Conservation (phyloP, 2,797 vertebrate species). For the Rhynchotus rufescens region DNA sequence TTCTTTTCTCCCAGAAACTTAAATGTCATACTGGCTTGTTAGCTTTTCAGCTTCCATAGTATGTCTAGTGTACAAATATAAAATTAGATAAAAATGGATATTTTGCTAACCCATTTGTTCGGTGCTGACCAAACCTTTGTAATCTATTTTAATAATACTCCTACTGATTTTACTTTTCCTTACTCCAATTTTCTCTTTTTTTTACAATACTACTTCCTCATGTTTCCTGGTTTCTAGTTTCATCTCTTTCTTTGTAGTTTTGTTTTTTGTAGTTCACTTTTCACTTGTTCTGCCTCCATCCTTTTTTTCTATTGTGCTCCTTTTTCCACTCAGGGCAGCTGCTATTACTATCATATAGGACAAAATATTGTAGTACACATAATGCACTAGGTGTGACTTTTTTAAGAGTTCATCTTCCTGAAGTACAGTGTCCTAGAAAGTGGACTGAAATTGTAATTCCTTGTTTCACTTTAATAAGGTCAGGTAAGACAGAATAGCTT, state of each 20-base stretch:
- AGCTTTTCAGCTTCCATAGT: not conserved
- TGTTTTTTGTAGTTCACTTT: not conserved
- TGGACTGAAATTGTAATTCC: not conserved
- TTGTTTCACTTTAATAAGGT: not conserved
- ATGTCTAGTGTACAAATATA: not conserved
- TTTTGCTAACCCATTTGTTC: not conserved
- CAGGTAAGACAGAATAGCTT: not conserved
- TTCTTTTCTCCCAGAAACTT: not conserved
- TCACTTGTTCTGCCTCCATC: not conserved
- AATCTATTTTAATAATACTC: not conserved
- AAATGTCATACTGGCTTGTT: not conserved
- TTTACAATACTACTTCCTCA: not conserved
- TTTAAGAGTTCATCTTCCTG: not conserved
- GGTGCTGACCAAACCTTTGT: not conserved
- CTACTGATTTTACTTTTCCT: not conserved
- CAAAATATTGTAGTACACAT: not conserved
- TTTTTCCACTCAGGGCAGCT: not conserved
- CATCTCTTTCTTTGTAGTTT: accelerated
- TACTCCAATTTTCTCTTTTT: not conserved
- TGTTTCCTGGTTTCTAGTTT: not conserved
- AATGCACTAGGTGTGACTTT: not conserved
- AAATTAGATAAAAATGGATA: not conserved
- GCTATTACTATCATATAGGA: not conserved
- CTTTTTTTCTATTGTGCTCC: not conserved
- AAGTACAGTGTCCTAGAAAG: not conserved